Percentiles rank a stretch among this genome's conserved stretches.
These are phyloP conservation scores for Microcebus jonahi DNA, from an alignment of 2,113 vertebrate species.

Conservation along the genomic window DNA sequence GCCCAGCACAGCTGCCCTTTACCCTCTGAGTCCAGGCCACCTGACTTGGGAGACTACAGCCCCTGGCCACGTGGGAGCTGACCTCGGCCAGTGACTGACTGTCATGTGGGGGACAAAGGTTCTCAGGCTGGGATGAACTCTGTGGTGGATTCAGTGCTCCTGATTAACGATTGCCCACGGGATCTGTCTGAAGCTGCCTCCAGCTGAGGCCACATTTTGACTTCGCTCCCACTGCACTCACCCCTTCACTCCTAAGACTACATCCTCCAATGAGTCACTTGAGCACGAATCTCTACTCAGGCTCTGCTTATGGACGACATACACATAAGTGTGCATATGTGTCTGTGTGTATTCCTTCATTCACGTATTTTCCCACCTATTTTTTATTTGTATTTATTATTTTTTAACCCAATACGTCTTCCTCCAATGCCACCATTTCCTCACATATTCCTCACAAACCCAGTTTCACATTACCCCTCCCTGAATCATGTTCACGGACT, in stretches of 20 bases:
- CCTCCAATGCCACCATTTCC: background rate
- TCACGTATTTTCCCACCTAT: no score
- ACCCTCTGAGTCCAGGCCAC: background rate
- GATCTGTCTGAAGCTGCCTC: background rate
- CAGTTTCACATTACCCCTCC: background rate
- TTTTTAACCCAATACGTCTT: background rate
- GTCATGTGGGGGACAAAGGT: background rate
- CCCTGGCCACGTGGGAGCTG: no score
- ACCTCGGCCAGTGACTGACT: background rate
- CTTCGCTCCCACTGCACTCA: background rate
- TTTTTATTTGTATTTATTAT: background rate
- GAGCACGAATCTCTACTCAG: background rate
- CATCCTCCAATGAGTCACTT: background rate
- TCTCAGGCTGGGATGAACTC: no score
- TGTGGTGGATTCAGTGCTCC: background rate
- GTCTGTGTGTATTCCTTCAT: no score
- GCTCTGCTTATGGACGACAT: background rate
- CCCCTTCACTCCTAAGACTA: background rate
- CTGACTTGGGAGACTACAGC: background rate
- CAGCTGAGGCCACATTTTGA: background rate
- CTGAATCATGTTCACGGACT: background rate
- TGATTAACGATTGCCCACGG: background rate
- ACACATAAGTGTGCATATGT: background rate
- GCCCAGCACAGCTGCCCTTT: background rate
- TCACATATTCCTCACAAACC: background rate